phyloP scores from a whole-genome alignment of 37 sponge, comb jelly and placozoan species.

The Hexactinellida sp. region DNA sequence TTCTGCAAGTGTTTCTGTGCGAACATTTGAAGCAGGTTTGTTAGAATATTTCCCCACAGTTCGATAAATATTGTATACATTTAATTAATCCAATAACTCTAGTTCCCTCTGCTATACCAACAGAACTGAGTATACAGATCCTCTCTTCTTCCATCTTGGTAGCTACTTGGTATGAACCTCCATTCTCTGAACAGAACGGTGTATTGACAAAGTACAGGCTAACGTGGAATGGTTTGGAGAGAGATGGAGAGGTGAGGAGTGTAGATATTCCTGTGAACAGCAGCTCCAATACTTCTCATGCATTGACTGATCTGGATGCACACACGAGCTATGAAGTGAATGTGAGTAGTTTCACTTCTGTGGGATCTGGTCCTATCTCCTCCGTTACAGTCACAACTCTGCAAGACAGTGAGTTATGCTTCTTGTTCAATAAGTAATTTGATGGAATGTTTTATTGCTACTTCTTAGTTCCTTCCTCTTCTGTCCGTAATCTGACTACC shows the following conservation, averaged over 20 bases:
- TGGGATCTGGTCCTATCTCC: conserved; percentile 9
- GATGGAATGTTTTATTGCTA: background rate
- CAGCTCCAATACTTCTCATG: background rate
- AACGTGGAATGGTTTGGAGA: background rate
- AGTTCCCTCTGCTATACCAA: background rate
- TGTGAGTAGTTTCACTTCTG: conserved; percentile 17
- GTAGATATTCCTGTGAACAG: background rate
- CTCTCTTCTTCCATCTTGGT: background rate
- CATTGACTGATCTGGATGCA: conserved; percentile 16
- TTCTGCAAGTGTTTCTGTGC: background rate
- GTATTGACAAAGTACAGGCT: background rate
- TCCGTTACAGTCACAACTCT: background rate
- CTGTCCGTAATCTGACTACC: background rate
- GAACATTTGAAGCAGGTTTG: background rate
- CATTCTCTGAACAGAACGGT: conserved; percentile 15
- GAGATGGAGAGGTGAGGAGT: background rate
- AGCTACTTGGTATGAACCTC: conserved; percentile 12
- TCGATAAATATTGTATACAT: no score
- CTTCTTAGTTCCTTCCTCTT: conserved; percentile 8
- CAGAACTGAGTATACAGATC: background rate
- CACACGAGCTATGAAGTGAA: conserved; percentile 4
- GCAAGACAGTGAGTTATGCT: background rate
- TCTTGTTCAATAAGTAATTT: background rate
- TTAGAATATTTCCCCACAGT: background rate
- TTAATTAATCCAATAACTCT: no score